phyloP scores from a whole-genome alignment of 2,113 vertebrate species.

The Sander vitreus region DNA sequence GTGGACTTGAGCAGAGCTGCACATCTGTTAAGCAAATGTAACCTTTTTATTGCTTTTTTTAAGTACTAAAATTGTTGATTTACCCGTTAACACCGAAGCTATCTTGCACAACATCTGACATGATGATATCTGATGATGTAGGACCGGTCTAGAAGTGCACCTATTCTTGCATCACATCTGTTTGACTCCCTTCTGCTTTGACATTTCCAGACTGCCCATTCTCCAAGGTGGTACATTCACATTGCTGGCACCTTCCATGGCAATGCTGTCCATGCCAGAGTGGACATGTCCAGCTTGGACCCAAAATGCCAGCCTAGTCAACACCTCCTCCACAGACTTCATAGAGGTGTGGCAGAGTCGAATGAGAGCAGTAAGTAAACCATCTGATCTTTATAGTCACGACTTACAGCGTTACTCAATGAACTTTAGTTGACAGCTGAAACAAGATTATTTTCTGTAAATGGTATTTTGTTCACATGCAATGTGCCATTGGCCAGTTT shows the following conservation, averaged over 20 bases:
- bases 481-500: background rate
- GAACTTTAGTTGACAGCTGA: background rate
- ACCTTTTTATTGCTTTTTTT: background rate
- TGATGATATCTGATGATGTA: background rate
- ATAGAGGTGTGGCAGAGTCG: constrained; percentile 93
- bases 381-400: background rate
- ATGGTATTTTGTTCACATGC: background rate
- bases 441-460: background rate
- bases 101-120: background rate
- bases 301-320: constrained; percentile 88
- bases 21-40: background rate
- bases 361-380: constrained; percentile 89
- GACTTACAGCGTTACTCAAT: background rate
- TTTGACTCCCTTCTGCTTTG: background rate
- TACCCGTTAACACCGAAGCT: background rate
- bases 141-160: background rate
- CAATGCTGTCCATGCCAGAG: constrained; percentile 93
- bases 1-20: background rate
- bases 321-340: constrained; percentile 89
- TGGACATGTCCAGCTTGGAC: constrained; percentile 97
- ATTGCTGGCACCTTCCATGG: constrained; percentile 90
- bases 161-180: background rate
- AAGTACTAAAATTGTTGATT: background rate
- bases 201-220: constrained; percentile 90
- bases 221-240: constrained; percentile 95